Percentiles rank a stretch among this genome's conserved stretches.
Conservation (phyloP, 2,888 invertebrate species). For the Dryomyza anilis region DNA sequence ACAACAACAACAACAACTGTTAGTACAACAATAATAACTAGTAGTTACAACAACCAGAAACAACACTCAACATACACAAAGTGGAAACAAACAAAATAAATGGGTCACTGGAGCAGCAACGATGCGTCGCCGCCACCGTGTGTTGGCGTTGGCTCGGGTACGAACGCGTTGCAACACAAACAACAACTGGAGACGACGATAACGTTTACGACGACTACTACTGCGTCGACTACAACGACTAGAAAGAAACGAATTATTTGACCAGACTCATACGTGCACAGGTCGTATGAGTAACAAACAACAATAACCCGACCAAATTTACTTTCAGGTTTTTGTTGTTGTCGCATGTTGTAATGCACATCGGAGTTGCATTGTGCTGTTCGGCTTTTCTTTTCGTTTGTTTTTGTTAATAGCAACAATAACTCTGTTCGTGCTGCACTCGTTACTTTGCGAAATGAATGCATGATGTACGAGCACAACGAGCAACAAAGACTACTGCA, state of each 20-base stretch:
- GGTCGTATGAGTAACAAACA: too few relatives aligned
- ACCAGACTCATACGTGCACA: too few relatives aligned
- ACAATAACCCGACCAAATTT: too few relatives aligned
- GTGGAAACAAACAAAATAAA: slow-evolving; percentile 20
- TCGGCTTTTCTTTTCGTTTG: too few relatives aligned
- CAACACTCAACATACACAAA: background rate
- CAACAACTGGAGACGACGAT: background rate
- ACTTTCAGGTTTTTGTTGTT: too few relatives aligned
- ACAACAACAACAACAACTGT: slow-evolving; percentile 20
- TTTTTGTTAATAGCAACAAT: too few relatives aligned
- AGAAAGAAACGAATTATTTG: background rate
- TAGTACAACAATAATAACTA: slow-evolving; percentile 15
- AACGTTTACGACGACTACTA: background rate
- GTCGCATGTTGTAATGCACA: too few relatives aligned
- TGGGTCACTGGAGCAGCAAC: slow-evolving; percentile 19
- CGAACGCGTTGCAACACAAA: background rate
- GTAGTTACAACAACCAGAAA: slow-evolving; percentile 13
- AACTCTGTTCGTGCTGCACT: too few relatives aligned
- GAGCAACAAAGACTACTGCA: too few relatives aligned
- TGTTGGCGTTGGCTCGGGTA: background rate
- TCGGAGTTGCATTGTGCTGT: too few relatives aligned
- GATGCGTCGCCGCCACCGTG: background rate
- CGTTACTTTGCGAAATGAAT: too few relatives aligned
- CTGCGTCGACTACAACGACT: background rate
- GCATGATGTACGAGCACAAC: too few relatives aligned